phyloP scores from a whole-genome alignment of 2,797 vertebrate species.

The Erpetoichthys calabaricus region DNA sequence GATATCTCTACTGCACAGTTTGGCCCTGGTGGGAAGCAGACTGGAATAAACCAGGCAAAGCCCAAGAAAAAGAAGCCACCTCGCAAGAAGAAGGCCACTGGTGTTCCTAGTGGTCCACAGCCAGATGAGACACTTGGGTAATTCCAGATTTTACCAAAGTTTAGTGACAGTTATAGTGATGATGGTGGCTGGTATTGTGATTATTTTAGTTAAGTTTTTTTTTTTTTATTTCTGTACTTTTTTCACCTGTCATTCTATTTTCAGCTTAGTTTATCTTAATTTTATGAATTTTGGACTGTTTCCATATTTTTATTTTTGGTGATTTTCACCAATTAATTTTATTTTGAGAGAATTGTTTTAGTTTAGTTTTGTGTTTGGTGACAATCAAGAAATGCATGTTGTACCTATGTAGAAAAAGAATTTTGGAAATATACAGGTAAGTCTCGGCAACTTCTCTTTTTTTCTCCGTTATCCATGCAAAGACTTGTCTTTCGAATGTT shows the following conservation, averaged over 20 bases:
- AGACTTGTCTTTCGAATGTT: too few species aligned
- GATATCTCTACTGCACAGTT: conserved; percentile 96
- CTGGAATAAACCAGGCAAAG: conserved; percentile 67
- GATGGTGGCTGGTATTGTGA: background rate
- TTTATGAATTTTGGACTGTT: too few species aligned
- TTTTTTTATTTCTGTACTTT: conserved; percentile 18
- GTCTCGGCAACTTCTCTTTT: too few species aligned
- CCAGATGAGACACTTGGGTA: conserved; percentile 73
- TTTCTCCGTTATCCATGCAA: too few species aligned
- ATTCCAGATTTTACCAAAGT: conserved; percentile 31
- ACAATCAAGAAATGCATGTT: too few species aligned
- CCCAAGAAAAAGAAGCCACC: conserved; percentile 97
- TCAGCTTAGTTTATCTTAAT: too few species aligned
- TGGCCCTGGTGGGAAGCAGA: conserved; percentile 88
- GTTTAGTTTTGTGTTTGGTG: too few species aligned
- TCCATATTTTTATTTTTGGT: too few species aligned
- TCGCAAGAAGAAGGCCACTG: conserved; percentile 85
- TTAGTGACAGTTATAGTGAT: background rate
- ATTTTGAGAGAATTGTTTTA: too few species aligned
- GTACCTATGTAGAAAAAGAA: too few species aligned
- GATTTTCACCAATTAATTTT: too few species aligned
- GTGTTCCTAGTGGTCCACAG: conserved; percentile 50
- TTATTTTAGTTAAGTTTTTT: conserved; percentile 17
- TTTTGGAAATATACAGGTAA: too few species aligned
- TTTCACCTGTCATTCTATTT: background rate